These are phyloP conservation scores for Drosophila mayaguana DNA, from an alignment of 2,888 invertebrate species.

Conservation along the genomic window DNA sequence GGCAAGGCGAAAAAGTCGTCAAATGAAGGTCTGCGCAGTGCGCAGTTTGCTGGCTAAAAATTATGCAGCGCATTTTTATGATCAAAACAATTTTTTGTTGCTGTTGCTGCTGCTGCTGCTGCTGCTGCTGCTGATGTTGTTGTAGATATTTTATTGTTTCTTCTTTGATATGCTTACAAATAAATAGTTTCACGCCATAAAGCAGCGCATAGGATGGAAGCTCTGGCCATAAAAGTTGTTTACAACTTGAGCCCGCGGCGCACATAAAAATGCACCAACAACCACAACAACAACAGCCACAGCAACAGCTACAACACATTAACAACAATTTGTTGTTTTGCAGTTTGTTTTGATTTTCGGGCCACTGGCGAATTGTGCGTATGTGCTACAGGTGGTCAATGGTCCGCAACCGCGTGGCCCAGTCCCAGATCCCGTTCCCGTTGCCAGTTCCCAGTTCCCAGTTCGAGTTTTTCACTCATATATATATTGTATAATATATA, in stretches of 20 bases:
- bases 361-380: conserved; percentile 57
- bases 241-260: conserved; percentile 74
- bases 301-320: conserved; percentile 43
- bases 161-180: conserved; percentile 79
- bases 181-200: conserved; percentile 79
- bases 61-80: conserved; percentile 71
- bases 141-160: conserved; percentile 51
- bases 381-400: conserved; percentile 69
- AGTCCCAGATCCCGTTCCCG: conserved; percentile 9
- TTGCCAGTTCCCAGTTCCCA: conserved; percentile 3
- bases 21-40: conserved; percentile 62
- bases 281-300: conserved; percentile 26
- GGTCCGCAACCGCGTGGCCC: conserved; percentile 31
- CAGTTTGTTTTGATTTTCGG: conserved; percentile 74
- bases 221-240: conserved; percentile 73
- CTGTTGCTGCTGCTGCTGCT: conserved; percentile 24
- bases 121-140: conserved; percentile 18
- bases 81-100: conserved; percentile 47
- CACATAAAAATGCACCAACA: conserved; percentile 68
- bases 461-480: conserved; percentile 5
- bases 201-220: conserved; percentile 33
- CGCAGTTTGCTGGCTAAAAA: conserved; percentile 48
- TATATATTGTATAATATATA: too few species aligned
- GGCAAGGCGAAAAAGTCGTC: conserved; percentile 61
- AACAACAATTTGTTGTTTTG: conserved; percentile 63